Evolutionary conservation across 1,140 invertebrate genomes (phyloP).

Genomic region (Tyrophagus putrescentiae): DNA sequence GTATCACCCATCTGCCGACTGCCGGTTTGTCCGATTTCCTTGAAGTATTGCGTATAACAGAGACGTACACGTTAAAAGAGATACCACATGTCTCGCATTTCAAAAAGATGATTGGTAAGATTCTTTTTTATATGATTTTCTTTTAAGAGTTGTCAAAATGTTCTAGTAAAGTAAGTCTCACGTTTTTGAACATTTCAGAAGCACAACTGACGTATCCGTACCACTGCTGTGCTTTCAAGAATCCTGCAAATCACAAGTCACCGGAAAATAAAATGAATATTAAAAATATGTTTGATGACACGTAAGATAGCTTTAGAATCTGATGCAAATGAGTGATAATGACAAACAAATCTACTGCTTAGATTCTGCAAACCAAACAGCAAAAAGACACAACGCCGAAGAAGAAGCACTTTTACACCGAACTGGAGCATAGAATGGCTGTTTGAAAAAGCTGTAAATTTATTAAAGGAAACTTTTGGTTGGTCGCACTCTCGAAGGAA

Average conservation of each 20-base stretch:
- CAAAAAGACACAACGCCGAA: too few relatives aligned
- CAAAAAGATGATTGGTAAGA: constrained; percentile 36
- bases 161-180: too few relatives aligned
- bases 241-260: constrained; percentile 58
- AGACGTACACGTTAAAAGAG: constrained; percentile 52
- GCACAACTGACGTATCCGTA: constrained; percentile 63
- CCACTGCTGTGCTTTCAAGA: constrained; percentile 75
- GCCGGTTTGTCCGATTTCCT: constrained; percentile 49
- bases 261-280: constrained; percentile 29
- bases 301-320: background rate
- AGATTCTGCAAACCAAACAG: background rate
- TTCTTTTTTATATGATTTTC: too few relatives aligned
- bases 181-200: too few relatives aligned
- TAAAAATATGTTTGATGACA: background rate
- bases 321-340: background rate
- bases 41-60: constrained; percentile 50
- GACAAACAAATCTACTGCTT: background rate
- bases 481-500: too few relatives aligned
- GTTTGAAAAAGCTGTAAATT: too few relatives aligned
- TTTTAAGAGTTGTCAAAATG: too few relatives aligned
- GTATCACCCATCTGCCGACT: constrained; percentile 53
- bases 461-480: too few relatives aligned
- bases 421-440: too few relatives aligned
- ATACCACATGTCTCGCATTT: constrained; percentile 71
- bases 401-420: too few relatives aligned